Evolutionary conservation across 2,113 vertebrate species (phyloP).

Genomic region (Panthera tigris): DNA sequence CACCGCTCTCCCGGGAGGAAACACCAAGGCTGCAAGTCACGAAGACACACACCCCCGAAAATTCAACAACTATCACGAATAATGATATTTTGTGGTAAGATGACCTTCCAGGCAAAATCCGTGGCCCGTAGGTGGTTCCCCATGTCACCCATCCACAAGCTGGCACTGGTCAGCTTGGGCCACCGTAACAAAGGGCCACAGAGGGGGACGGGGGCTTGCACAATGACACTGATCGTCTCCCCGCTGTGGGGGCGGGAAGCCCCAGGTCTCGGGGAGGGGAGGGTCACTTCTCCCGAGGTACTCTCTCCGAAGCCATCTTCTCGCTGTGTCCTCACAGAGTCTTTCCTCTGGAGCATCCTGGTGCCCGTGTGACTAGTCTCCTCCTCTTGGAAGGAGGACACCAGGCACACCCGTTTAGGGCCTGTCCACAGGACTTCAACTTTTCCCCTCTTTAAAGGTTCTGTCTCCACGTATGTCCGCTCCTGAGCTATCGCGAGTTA

Average conservation of each 20-base stretch:
- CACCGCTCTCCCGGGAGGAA: not conserved
- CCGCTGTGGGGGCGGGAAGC: not conserved
- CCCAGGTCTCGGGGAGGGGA: not conserved
- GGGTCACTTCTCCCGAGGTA: not conserved
- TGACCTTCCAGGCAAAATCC: not conserved
- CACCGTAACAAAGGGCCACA: not conserved
- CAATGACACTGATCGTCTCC: not conserved
- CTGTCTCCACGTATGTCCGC: not conserved
- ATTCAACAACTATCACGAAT: not conserved
- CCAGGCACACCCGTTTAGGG: no score
- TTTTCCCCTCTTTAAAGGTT: not conserved
- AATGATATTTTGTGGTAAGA: no score
- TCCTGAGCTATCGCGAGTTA: not conserved
- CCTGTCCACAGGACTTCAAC: not conserved
- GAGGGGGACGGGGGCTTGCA: not conserved
- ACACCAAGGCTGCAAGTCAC: not conserved
- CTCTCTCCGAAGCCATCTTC: not conserved
- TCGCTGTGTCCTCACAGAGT: not conserved
- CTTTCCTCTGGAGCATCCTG: not conserved
- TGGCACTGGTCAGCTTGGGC: not conserved
- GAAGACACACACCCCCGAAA: rapidly evolving
- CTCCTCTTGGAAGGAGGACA: not conserved
- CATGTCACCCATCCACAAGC: not conserved
- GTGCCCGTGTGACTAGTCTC: not conserved
- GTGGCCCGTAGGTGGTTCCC: not conserved